A percentile compares a stretch with the other conserved stretches of the same genome.
Evolutionary conservation across 2,797 vertebrate genomes (phyloP).

Genomic region (Clarias laeviceps): DNA sequence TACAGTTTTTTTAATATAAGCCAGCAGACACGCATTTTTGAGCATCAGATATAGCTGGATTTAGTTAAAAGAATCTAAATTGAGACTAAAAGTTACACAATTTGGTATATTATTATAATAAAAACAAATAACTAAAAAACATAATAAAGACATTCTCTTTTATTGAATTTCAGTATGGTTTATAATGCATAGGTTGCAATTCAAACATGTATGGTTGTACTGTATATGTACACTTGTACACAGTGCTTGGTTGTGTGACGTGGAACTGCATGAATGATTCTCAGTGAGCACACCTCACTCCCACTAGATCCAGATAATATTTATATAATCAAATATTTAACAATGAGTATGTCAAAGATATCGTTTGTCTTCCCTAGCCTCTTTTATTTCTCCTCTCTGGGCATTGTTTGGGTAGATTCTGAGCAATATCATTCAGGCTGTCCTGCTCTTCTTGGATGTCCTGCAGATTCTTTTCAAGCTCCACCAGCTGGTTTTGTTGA

Average conservation of each 20-base stretch:
- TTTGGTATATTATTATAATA: background rate
- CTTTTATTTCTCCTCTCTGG: slow-evolving; percentile 45
- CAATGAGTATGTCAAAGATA: background rate
- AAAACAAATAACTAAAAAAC: background rate
- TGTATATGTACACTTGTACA: slow-evolving; percentile 18
- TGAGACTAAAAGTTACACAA: background rate
- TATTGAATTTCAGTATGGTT: background rate
- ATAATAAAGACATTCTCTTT: background rate
- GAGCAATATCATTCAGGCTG: slow-evolving; percentile 86
- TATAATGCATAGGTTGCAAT: background rate
- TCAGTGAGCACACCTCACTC: background rate
- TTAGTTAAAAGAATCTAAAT: background rate
- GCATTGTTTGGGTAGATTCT: slow-evolving; percentile 82
- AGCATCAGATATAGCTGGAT: background rate
- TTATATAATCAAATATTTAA: slow-evolving; percentile 18
- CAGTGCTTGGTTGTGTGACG: background rate
- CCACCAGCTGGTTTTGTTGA: slow-evolving; percentile 77
- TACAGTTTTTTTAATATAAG: background rate
- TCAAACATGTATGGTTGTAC: background rate
- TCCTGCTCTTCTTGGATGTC: slow-evolving; percentile 83
- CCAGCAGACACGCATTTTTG: background rate
- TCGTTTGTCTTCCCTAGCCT: background rate
- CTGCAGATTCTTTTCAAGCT: slow-evolving; percentile 78
- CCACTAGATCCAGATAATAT: background rate
- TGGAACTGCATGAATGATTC: slow-evolving; percentile 16